These are phyloP conservation scores for Tiaroga cobitis DNA, from an alignment of 2,797 vertebrate species.

Conservation along the genomic window DNA sequence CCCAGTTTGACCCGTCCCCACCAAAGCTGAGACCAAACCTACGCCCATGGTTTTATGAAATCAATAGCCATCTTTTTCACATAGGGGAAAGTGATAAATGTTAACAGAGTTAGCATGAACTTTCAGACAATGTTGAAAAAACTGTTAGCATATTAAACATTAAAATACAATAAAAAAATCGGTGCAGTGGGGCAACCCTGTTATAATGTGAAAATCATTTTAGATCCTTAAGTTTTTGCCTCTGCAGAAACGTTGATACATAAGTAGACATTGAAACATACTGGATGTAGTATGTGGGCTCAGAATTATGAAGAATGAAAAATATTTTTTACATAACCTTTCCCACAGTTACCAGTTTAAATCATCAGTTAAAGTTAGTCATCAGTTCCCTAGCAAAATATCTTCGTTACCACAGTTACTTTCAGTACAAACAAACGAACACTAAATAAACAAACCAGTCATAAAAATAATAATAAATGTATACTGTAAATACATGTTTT, in stretches of 20 bases:
- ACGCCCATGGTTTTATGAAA: conserved; percentile 16
- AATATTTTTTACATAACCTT: neutral
- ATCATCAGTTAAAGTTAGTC: neutral
- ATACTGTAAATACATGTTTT: neutral
- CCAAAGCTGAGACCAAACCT: too few species aligned
- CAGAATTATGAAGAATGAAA: neutral
- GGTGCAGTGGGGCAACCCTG: neutral
- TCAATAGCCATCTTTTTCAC: neutral
- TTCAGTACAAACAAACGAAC: neutral
- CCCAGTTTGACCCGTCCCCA: too few species aligned
- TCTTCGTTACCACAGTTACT: neutral
- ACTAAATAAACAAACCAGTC: neutral
- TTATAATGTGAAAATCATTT: neutral
- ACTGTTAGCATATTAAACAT: neutral
- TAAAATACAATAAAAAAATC: neutral
- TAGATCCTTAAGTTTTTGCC: neutral
- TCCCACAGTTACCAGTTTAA: neutral
- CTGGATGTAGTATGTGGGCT: neutral
- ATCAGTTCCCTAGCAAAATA: neutral
- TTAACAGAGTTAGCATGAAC: neutral
- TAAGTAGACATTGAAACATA: neutral
- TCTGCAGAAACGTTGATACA: neutral
- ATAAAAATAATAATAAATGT: neutral
- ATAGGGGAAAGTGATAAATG: neutral
- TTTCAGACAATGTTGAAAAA: neutral